These are phyloP conservation scores for Drosophila stalkeri DNA, from an alignment of 2,888 invertebrate genomes.

Conservation along the genomic window DNA sequence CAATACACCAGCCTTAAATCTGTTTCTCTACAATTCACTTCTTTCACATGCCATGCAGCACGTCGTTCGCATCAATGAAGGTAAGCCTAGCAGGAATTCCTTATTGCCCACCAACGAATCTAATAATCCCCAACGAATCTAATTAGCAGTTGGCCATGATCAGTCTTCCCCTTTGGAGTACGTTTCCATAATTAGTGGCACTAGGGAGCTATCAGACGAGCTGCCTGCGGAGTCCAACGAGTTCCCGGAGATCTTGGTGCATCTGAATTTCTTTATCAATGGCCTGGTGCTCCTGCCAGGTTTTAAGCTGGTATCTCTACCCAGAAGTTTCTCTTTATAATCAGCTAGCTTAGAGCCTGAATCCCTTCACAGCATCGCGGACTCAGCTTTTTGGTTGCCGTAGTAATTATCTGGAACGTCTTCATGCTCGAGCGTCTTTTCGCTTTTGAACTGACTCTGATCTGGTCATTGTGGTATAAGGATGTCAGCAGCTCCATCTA, in stretches of 20 bases:
- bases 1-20: neutral
- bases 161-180: neutral
- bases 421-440: conserved; percentile 19
- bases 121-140: too few relatives aligned
- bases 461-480: conserved; percentile 17
- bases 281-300: neutral
- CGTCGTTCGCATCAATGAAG: neutral
- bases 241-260: neutral
- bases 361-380: neutral
- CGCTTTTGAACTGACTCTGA: neutral
- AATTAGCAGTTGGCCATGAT: neutral
- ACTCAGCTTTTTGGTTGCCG: conserved; percentile 1
- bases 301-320: conserved; percentile 8
- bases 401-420: conserved; percentile 32
- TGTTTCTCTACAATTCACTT: conserved; percentile 27
- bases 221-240: neutral
- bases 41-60: neutral
- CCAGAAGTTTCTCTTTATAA: neutral
- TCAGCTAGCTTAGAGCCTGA: too few relatives aligned
- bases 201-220: neutral
- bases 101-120: too few relatives aligned
- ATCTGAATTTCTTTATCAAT: conserved; percentile 12
- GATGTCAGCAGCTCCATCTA: neutral
- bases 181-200: neutral
- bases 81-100: conserved; percentile 14